These are phyloP conservation scores for Adineta ricciae DNA, from an alignment of 2,888 invertebrate species.

Conservation along the genomic window DNA sequence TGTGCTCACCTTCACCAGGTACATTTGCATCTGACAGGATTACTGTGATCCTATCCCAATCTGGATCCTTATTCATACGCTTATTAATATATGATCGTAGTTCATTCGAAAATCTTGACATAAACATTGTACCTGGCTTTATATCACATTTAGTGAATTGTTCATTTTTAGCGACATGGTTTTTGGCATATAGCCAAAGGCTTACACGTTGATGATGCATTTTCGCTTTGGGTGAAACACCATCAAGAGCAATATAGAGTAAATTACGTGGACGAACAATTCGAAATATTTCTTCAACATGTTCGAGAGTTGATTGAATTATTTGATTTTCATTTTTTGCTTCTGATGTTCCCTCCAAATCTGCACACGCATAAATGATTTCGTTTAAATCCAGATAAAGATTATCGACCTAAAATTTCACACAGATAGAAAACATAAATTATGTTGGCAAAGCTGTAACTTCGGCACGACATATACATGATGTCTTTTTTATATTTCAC, in stretches of 20 bases:
- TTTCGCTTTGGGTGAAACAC: slow-evolving; percentile 93
- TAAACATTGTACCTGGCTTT: slow-evolving; percentile 97
- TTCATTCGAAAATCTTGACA: slow-evolving; percentile 69
- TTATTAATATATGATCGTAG: slow-evolving; percentile 78
- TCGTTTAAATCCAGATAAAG: slow-evolving; percentile 98
- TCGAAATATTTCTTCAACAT: slow-evolving; percentile 83
- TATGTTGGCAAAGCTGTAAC: too few species aligned
- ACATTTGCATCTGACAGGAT: slow-evolving; percentile 96
- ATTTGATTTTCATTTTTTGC: slow-evolving; percentile 98
- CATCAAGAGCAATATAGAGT: slow-evolving; percentile 98
- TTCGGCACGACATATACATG: too few species aligned
- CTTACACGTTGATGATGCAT: slow-evolving; percentile 99
- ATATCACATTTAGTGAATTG: slow-evolving; percentile 98
- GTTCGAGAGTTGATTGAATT: slow-evolving; percentile 98
- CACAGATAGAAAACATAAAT: too few species aligned
- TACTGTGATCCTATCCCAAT: slow-evolving; percentile 78
- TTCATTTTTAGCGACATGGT: slow-evolving; percentile 65
- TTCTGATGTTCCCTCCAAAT: slow-evolving; percentile 88
- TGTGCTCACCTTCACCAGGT: slow-evolving; percentile 75
- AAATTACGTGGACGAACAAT: slow-evolving; percentile 79
- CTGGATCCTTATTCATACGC: slow-evolving; percentile 78
- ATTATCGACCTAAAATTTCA: slow-evolving; percentile 95
- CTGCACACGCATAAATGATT: slow-evolving; percentile 97
- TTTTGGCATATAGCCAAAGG: slow-evolving; percentile 89
- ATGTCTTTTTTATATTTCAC: too few species aligned